Conservation (phyloP, 2,888 invertebrate genomes). For the Steinernema hermaphroditum region DNA sequence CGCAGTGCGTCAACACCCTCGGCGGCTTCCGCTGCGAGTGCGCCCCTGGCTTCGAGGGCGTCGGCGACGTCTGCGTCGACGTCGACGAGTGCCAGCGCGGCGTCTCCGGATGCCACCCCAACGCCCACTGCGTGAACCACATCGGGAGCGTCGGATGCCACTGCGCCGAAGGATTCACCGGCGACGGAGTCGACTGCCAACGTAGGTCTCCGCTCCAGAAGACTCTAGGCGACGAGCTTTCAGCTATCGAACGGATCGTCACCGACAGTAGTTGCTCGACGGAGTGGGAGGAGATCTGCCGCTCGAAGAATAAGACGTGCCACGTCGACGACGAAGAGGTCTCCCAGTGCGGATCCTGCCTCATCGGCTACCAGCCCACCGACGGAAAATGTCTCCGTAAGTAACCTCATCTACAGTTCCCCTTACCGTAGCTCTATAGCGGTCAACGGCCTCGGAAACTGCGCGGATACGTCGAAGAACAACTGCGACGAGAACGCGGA, state of each 20-base stretch:
- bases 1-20: conserved; percentile 83
- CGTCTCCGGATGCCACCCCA: conserved; percentile 50
- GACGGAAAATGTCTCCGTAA: conserved; percentile 60
- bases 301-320: conserved; percentile 59
- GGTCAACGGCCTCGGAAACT: conserved; percentile 53
- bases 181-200: conserved; percentile 52
- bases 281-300: conserved; percentile 58
- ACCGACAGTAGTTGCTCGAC: conserved; percentile 44
- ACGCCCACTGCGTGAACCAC: conserved; percentile 72
- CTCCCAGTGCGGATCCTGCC: conserved; percentile 61
- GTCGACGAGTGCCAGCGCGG: conserved; percentile 54
- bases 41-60: conserved; percentile 84
- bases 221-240: too few species aligned
- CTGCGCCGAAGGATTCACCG: conserved; percentile 72
- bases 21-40: conserved; percentile 87
- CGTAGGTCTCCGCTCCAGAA: too few species aligned
- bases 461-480: conserved; percentile 51
- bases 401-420: conserved; percentile 18
- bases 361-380: conserved; percentile 59
- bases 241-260: conserved; percentile 17
- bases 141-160: conserved; percentile 77
- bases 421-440: too few species aligned
- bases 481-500: conserved; percentile 62
- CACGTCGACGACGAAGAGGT: conserved; percentile 62
- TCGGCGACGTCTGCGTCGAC: conserved; percentile 68